phyloP scores from a whole-genome alignment of 2,113 vertebrate genomes.

The Chitala chitala region DNA sequence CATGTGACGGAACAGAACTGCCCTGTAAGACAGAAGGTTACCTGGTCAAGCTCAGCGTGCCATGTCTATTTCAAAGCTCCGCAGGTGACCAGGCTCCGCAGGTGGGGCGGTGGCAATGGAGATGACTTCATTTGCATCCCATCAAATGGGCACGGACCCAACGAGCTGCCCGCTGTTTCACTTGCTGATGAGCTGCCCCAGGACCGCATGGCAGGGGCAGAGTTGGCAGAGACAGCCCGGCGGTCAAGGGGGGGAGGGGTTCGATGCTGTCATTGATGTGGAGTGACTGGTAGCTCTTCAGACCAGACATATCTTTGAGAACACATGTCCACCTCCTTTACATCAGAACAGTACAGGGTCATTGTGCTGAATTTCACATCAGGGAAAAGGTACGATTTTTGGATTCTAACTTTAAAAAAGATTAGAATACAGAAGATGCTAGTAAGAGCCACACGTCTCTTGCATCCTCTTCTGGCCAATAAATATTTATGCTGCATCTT shows the following conservation, averaged over 20 bases:
- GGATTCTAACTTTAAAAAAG: too few relatives aligned
- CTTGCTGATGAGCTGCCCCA: neutral
- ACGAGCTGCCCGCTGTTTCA: conserved; percentile 3
- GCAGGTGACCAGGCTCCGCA: conserved; percentile 30
- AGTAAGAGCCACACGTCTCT: neutral
- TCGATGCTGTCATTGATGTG: too few relatives aligned
- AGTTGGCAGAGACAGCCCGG: neutral
- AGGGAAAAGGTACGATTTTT: neutral
- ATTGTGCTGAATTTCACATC: neutral
- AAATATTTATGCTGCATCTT: neutral
- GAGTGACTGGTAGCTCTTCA: neutral
- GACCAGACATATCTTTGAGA: too few relatives aligned
- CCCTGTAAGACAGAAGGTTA: conserved; percentile 19
- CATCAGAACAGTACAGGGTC: neutral
- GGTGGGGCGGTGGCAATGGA: neutral
- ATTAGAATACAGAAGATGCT: neutral
- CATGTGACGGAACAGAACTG: neutral
- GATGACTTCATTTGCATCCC: conserved; percentile 28
- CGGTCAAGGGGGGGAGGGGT: neutral
- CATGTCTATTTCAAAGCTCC: conserved; percentile 24
- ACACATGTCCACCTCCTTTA: neutral
- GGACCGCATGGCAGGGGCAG: neutral
- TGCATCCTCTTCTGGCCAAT: neutral
- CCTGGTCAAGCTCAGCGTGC: neutral
- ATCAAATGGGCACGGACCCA: conserved; percentile 21